Percentiles rank a stretch among this genome's conserved stretches.
Evolutionary conservation across 2,888 invertebrate species (phyloP).

Genomic region (Allacma fusca): DNA sequence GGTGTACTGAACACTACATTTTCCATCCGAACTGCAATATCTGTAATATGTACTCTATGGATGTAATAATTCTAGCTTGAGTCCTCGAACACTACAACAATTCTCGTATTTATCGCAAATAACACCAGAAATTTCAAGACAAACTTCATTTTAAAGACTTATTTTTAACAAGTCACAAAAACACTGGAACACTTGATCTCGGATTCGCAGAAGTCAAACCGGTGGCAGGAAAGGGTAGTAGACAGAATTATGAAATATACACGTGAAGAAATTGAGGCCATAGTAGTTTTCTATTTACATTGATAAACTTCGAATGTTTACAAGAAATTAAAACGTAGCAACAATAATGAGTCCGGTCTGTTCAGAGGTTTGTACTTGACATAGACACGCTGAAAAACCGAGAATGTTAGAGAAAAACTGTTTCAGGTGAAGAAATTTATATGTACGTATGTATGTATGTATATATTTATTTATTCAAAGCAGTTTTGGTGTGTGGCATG

Average conservation of each 20-base stretch:
- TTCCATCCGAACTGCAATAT: background rate
- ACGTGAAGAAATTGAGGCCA: slow-evolving; percentile 1
- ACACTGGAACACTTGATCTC: background rate
- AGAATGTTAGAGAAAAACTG: background rate
- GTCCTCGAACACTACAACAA: background rate
- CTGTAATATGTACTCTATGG: background rate
- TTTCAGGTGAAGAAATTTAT: background rate
- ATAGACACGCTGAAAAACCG: background rate
- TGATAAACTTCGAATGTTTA: background rate
- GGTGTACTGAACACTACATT: background rate
- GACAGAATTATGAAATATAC: background rate
- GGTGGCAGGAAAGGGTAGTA: background rate
- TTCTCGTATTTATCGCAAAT: background rate
- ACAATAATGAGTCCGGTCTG: background rate
- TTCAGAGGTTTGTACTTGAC: background rate
- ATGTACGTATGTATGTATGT: too few species aligned
- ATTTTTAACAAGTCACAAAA: background rate
- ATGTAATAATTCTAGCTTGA: background rate
- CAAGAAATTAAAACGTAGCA: background rate
- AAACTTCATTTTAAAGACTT: background rate
- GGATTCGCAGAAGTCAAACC: background rate
- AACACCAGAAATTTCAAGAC: background rate
- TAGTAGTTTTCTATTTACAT: background rate
- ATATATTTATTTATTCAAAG: slow-evolving; percentile 5
- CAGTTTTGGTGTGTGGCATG: background rate